Evolutionary conservation across 64 coral and sea anemone species (phyloP).

Genomic region (Pocillopora damicornis): DNA sequence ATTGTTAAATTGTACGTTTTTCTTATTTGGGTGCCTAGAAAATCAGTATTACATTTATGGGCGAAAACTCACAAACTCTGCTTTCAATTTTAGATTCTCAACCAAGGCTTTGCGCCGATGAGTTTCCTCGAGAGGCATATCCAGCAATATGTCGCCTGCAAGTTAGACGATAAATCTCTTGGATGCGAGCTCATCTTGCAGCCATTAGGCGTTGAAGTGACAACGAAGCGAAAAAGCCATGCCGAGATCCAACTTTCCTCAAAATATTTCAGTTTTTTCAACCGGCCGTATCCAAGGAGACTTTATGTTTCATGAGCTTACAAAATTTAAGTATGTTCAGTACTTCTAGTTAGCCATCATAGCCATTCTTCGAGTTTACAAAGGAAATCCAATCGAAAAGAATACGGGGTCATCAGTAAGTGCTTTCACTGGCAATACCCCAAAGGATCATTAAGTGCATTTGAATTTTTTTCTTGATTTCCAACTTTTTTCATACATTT

Average conservation of each 20-base stretch:
- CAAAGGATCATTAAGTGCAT: too few species aligned
- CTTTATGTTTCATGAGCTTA: neutral
- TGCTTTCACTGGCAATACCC: too few species aligned
- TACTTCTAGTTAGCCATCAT: too few species aligned
- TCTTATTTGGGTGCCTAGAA: too few species aligned
- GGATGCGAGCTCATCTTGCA: conserved; percentile 59
- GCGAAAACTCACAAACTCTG: neutral
- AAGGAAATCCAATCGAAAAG: too few species aligned
- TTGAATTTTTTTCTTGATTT: too few species aligned
- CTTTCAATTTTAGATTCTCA: conserved; percentile 53
- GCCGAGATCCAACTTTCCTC: neutral
- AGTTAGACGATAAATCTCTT: conserved; percentile 15
- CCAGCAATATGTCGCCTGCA: conserved; percentile 65
- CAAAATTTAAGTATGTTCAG: neutral
- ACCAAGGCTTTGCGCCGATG: conserved; percentile 72
- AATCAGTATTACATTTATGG: too few species aligned
- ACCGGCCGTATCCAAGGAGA: conserved; percentile 14
- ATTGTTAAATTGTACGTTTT: too few species aligned
- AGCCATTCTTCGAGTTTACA: too few species aligned
- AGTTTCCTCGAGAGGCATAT: conserved; percentile 70
- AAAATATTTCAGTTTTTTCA: neutral
- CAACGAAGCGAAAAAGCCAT: neutral
- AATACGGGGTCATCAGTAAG: too few species aligned
- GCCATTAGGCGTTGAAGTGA: neutral
- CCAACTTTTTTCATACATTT: too few species aligned